phyloP scores from a whole-genome alignment of 2,888 invertebrate genomes.

The Pristionchus entomophagus region DNA sequence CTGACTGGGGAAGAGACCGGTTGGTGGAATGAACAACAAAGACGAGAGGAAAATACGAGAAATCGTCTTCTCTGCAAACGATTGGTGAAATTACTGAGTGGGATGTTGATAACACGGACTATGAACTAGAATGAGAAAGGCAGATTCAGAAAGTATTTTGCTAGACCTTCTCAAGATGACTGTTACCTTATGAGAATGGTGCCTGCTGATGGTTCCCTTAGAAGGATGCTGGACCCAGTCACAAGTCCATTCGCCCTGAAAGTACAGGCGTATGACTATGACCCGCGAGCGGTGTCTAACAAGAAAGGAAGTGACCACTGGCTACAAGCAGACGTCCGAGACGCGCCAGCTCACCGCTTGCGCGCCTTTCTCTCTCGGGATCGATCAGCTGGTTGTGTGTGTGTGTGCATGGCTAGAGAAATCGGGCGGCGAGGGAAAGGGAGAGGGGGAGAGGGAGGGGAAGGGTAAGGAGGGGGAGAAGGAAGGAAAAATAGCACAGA shows the following conservation, averaged over 20 bases:
- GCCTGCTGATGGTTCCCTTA: too few relatives aligned
- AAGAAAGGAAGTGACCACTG: conserved; percentile 5
- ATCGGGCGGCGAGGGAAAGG: neutral
- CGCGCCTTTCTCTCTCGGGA: conserved; percentile 23
- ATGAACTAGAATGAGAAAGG: too few relatives aligned
- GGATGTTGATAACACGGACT: too few relatives aligned
- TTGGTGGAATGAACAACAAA: too few relatives aligned
- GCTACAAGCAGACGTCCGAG: neutral
- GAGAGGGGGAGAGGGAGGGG: conserved; percentile 35
- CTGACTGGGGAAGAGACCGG: too few relatives aligned
- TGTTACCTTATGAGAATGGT: too few relatives aligned
- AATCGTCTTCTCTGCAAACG: too few relatives aligned
- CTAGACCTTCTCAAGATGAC: too few relatives aligned
- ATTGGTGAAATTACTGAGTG: too few relatives aligned
- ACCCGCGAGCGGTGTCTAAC: conserved; percentile 14
- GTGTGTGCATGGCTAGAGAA: conserved; percentile 12
- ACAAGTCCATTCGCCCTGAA: neutral
- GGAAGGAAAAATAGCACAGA: conserved; percentile 41
- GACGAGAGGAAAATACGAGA: too few relatives aligned
- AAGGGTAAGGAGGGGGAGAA: neutral
- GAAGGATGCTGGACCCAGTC: too few relatives aligned
- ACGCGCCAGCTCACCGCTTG: conserved; percentile 5
- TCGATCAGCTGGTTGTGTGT: conserved; percentile 37
- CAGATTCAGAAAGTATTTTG: too few relatives aligned
- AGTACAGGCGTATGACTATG: neutral